These are phyloP conservation scores for Cantharis flavilabris DNA, from an alignment of 2,888 invertebrate species.

Conservation along the genomic window DNA sequence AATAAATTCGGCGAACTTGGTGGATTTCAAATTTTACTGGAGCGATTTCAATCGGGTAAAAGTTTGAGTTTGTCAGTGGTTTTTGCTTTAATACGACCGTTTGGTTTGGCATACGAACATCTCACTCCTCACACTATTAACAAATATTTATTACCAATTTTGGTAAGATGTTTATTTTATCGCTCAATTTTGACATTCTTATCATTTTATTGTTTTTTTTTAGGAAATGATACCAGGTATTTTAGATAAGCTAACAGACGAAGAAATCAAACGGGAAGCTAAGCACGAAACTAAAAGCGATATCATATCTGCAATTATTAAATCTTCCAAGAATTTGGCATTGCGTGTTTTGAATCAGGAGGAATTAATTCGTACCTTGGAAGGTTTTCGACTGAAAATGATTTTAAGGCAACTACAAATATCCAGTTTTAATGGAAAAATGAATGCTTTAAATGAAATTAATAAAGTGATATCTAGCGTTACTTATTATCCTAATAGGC, in stretches of 20 bases:
- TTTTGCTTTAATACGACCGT: slow-evolving; percentile 83
- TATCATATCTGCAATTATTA: slow-evolving; percentile 91
- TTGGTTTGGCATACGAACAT: slow-evolving; percentile 90
- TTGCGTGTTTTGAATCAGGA: slow-evolving; percentile 84
- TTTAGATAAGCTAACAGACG: slow-evolving; percentile 91
- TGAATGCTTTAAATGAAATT: slow-evolving; percentile 98
- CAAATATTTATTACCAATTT: slow-evolving; percentile 89
- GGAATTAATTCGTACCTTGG: slow-evolving; percentile 75
- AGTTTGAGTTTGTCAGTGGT: slow-evolving; percentile 77
- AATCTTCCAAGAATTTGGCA: slow-evolving; percentile 88
- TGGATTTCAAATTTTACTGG: slow-evolving; percentile 85
- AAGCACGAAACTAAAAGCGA: slow-evolving; percentile 96
- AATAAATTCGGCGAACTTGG: slow-evolving; percentile 90
- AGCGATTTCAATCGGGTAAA: slow-evolving; percentile 78
- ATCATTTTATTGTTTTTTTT: slow-evolving; percentile 20
- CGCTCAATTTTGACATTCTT: background rate
- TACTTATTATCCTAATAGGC: slow-evolving; percentile 83
- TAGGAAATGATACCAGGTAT: slow-evolving; percentile 90
- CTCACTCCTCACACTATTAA: slow-evolving; percentile 88
- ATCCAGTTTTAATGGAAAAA: slow-evolving; percentile 98
- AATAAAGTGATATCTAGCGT: slow-evolving; percentile 94
- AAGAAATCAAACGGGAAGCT: slow-evolving; percentile 93
- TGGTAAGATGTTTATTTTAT: slow-evolving; percentile 63
- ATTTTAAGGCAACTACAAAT: slow-evolving; percentile 88
- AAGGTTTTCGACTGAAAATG: slow-evolving; percentile 96